These are phyloP conservation scores for Oikopleura albicans DNA, from an alignment of 23 tunicate species.

Conservation along the genomic window DNA sequence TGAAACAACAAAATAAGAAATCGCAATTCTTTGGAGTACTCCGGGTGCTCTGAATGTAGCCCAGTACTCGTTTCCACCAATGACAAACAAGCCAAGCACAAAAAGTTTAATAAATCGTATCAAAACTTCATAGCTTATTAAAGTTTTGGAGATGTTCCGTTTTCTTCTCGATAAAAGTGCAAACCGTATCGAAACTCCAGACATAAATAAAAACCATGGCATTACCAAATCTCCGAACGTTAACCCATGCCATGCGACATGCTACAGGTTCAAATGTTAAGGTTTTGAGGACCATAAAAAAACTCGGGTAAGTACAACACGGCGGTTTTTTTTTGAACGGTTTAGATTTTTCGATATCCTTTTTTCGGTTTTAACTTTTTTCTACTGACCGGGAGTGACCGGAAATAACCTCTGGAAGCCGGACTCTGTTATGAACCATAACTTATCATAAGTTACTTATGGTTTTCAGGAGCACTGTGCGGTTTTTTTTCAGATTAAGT, in stretches of 20 bases:
- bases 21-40: conserved; percentile 70
- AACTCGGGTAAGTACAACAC: no score
- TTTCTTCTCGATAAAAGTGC: conserved; percentile 46
- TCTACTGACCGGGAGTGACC: no score
- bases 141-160: conserved; percentile 20
- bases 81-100: conserved; percentile 38
- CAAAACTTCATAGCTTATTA: conserved; percentile 43
- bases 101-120: conserved; percentile 45
- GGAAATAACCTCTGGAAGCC: no score
- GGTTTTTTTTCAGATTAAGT: no score
- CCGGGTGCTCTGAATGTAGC: conserved; percentile 52
- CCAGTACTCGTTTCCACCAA: conserved; percentile 59
- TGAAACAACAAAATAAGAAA: conserved; percentile 46
- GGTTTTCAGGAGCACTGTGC: no score
- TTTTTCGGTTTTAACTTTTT: no score
- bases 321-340: no score
- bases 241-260: conserved; percentile 63
- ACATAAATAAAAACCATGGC: conserved; percentile 96
- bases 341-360: no score
- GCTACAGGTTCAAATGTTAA: conserved; percentile 39
- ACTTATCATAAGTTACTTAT: no score
- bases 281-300: no score
- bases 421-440: no score
- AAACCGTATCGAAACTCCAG: conserved; percentile 65
- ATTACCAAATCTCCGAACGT: conserved; percentile 88